Evolutionary conservation across 2,797 vertebrate genomes (phyloP).

Genomic region (Galagoides demidoff): DNA sequence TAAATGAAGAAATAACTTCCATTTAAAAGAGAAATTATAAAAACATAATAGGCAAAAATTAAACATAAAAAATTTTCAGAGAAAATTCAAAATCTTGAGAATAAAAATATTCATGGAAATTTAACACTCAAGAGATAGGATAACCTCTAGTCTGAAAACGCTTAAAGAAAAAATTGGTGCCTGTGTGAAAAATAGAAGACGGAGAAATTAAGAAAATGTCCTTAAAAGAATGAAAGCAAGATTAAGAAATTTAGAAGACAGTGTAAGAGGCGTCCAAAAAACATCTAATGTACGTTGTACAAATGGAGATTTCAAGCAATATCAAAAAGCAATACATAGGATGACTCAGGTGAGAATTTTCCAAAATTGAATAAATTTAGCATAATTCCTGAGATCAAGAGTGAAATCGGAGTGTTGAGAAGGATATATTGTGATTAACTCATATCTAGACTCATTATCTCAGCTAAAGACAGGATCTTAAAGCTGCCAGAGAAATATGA

Average conservation of each 20-base stretch:
- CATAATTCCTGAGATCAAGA: not conserved
- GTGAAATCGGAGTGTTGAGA: not conserved
- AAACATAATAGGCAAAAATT: not conserved
- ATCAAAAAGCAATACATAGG: not conserved
- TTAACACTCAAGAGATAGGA: not conserved
- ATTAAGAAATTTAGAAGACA: slow-evolving; percentile 8
- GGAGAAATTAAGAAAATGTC: not conserved
- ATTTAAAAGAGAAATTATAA: slow-evolving; percentile 31
- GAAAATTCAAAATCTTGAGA: not conserved
- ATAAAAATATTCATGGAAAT: not conserved
- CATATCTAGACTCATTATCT: not conserved
- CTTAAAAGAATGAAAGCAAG: not conserved
- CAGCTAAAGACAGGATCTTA: not conserved
- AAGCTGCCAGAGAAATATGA: not conserved
- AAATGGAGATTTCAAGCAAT: not conserved
- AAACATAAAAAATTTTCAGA: not conserved
- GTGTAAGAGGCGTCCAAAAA: not conserved
- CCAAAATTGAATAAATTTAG: not conserved
- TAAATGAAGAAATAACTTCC: not conserved
- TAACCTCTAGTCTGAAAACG: not conserved
- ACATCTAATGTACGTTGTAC: not conserved
- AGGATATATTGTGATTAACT: not conserved
- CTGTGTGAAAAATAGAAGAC: not conserved
- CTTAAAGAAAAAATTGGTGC: not conserved
- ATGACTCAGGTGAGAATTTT: not conserved